Base-by-base conservation (phyloP, 1,140 invertebrate species). In the Caenorhabditis briggsae region DNA sequence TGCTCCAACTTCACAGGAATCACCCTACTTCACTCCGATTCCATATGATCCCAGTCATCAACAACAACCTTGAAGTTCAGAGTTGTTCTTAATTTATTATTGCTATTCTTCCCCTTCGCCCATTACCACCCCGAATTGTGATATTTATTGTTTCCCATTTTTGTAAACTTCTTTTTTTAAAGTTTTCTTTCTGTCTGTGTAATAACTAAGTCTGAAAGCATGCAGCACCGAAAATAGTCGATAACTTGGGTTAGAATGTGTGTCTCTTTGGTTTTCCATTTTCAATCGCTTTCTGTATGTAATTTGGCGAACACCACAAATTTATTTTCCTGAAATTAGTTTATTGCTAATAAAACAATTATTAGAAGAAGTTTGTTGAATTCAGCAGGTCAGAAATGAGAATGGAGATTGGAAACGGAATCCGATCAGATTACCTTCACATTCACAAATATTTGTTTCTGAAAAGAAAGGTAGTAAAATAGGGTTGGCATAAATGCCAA, bases 211-310 rank as follows among this genome's bases (percentile, higher is more conserved):
- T 61, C 64, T 70, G 64, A 46, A 70, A 12, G 5, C 18, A 46
- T 43, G 43, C 64, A 70, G 64, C 33, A 70, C 41, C 12, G 16
- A 18, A 70, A 70, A 16, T 43, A 46, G 33, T 46, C 33, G 18
- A 70, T 64, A 70, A 70, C 33, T 23, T 70, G 64, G 64, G 64
- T 70, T 70, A 70, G 64, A 70, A 70, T 43, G 41, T 70, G 64
- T 70, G 64, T 70, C 33, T 14, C 33, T 25, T 11, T 18, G 8
- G 20, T 43, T 70, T 46, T 46, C 33, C 16, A 18, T 9, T 43
- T 46, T 70, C 18, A 70, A 25, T 18, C 9, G 64, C 2, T 46
- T 70, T n/a, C 18, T 70, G 20, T 18, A 25, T 43, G 20, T 5
- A 25, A 43, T 70, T 70, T 11, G 16, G 41, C 41, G 41, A 7